These are phyloP conservation scores for Eristalis intricaria DNA, from an alignment of 2,888 invertebrate genomes.

Conservation along the genomic window DNA sequence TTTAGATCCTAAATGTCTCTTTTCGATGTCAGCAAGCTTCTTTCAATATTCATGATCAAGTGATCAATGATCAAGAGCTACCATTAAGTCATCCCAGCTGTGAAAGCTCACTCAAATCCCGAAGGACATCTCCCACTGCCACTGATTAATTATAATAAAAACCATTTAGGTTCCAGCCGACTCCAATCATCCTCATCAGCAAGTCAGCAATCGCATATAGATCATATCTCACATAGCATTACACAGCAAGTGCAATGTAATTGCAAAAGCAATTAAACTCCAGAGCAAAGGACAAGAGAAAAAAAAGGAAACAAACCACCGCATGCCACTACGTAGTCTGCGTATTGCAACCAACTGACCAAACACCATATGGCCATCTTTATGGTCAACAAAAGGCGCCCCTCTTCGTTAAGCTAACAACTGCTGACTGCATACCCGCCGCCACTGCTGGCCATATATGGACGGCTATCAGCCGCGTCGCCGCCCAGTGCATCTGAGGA, in stretches of 20 bases:
- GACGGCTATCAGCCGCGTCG: conserved; percentile 74
- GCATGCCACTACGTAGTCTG: conserved; percentile 5
- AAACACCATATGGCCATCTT: conserved; percentile 73
- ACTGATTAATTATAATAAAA: neutral
- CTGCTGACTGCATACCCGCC: conserved; percentile 72
- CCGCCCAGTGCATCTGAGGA: conserved; percentile 50
- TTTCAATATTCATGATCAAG: no score
- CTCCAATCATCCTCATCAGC: neutral
- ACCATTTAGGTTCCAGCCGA: neutral
- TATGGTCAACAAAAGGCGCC: conserved; percentile 76
- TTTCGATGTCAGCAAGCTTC: no score
- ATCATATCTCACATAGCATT: conserved; percentile 58
- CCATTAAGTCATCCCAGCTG: no score
- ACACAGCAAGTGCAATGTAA: conserved; percentile 66
- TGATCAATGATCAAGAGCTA: no score
- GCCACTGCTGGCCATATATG: conserved; percentile 75
- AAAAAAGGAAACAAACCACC: neutral
- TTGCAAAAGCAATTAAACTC: conserved; percentile 67
- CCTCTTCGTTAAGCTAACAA: conserved; percentile 56
- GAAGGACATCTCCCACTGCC: neutral
- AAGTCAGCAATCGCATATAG: conserved; percentile 33
- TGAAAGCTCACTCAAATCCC: neutral
- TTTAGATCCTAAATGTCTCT: no score
- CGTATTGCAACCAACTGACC: conserved; percentile 32
- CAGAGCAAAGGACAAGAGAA: conserved; percentile 4